Evolutionary conservation across 1,140 invertebrate species (phyloP).

Genomic region (Musca domestica): DNA sequence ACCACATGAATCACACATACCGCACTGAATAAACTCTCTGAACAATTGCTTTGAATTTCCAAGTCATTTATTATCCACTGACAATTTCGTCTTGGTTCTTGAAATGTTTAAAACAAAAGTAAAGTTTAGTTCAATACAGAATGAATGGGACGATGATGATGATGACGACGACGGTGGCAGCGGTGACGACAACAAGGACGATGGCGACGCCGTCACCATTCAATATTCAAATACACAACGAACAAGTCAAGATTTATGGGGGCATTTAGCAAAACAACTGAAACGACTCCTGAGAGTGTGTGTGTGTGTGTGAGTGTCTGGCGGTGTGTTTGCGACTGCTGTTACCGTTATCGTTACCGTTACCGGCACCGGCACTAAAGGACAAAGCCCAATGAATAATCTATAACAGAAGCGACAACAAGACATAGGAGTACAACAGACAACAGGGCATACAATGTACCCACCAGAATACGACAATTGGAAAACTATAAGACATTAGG

Average conservation of each 20-base stretch:
- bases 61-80: constrained; percentile 15
- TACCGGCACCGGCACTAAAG: neutral
- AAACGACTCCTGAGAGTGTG: neutral
- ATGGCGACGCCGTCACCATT: too few relatives aligned
- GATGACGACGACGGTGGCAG: too few relatives aligned
- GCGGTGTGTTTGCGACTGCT: too few relatives aligned
- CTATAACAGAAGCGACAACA: constrained; percentile 21
- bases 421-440: neutral
- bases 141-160: neutral
- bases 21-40: too few relatives aligned
- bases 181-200: too few relatives aligned
- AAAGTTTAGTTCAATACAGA: constrained; percentile 13
- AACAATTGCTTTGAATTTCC: constrained; percentile 11
- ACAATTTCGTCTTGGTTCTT: constrained; percentile 12
- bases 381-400: constrained; percentile 5
- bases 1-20: too few relatives aligned
- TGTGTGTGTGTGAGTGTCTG: neutral
- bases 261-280: neutral
- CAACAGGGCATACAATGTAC: neutral
- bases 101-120: constrained; percentile 8
- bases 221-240: neutral
- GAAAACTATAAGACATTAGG: constrained; percentile 15
- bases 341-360: neutral
- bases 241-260: constrained; percentile 14
- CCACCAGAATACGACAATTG: neutral